Evolutionary conservation across 2,888 invertebrate species (phyloP).

Genomic region (Ophraella communa): DNA sequence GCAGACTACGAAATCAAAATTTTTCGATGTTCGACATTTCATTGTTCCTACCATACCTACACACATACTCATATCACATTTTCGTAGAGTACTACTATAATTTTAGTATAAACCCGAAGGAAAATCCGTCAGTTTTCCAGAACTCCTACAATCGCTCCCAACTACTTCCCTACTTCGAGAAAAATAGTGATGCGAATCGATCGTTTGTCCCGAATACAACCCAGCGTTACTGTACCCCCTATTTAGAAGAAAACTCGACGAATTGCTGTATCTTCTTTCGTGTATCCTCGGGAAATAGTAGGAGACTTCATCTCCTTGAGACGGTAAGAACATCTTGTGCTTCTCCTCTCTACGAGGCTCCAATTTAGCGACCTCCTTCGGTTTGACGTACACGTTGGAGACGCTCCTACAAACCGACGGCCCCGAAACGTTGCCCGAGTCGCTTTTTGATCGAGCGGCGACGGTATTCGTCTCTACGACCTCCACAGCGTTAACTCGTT

Average conservation of each 20-base stretch:
- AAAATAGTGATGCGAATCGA: constrained; percentile 48
- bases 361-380: constrained; percentile 35
- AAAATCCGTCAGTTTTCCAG: constrained; percentile 73
- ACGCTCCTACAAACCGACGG: constrained; percentile 48
- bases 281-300: constrained; percentile 58
- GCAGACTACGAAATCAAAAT: too few species aligned
- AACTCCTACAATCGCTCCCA: constrained; percentile 48
- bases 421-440: constrained; percentile 49
- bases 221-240: constrained; percentile 70
- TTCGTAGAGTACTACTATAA: too few species aligned
- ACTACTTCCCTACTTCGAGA: constrained; percentile 45
- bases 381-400: constrained; percentile 43
- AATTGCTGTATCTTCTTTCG: constrained; percentile 60
- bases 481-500: constrained; percentile 79
- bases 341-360: constrained; percentile 52
- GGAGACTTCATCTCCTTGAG: constrained; percentile 54
- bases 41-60: too few species aligned
- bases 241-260: constrained; percentile 65
- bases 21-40: too few species aligned
- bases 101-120: constrained; percentile 74
- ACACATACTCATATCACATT: too few species aligned
- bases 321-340: constrained; percentile 55
- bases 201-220: constrained; percentile 68
- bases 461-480: constrained; percentile 63
- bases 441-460: constrained; percentile 46